These are phyloP conservation scores for Myzus persicae DNA, from an alignment of 1,140 invertebrate genomes.

Conservation along the genomic window DNA sequence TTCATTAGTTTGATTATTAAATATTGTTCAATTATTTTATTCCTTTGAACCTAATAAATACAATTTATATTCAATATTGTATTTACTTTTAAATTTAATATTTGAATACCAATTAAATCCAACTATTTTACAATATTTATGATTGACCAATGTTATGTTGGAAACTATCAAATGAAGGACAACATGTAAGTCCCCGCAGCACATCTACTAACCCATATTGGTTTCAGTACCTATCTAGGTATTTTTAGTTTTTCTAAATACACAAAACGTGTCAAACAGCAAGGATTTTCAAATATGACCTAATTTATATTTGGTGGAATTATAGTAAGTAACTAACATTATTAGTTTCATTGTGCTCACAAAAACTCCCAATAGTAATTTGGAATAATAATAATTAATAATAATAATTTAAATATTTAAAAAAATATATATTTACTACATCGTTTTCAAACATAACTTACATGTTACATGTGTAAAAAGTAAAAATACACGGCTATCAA, in stretches of 20 bases:
- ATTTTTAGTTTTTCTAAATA: background rate
- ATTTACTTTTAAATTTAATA: too few species aligned
- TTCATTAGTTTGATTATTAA: too few species aligned
- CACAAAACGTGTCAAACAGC: background rate
- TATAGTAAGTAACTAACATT: background rate
- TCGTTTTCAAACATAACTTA: background rate
- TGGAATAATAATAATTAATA: too few species aligned
- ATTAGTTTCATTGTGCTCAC: too few species aligned
- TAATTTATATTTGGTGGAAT: background rate
- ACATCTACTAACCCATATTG: background rate
- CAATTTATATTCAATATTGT: too few species aligned
- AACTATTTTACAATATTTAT: too few species aligned
- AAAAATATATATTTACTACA: background rate
- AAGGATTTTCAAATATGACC: background rate
- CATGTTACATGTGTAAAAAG: background rate
- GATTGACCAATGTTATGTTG: too few species aligned
- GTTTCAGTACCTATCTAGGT: too few species aligned
- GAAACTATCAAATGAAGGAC: background rate
- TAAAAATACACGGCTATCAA: background rate
- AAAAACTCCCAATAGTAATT: background rate
- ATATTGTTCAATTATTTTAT: too few species aligned
- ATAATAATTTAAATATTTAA: too few species aligned
- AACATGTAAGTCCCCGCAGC: background rate
- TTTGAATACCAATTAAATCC: too few species aligned
- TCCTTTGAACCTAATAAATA: too few species aligned